Base-by-base conservation (phyloP, 2,888 invertebrate species). In the Geotrupes spiniger region DNA sequence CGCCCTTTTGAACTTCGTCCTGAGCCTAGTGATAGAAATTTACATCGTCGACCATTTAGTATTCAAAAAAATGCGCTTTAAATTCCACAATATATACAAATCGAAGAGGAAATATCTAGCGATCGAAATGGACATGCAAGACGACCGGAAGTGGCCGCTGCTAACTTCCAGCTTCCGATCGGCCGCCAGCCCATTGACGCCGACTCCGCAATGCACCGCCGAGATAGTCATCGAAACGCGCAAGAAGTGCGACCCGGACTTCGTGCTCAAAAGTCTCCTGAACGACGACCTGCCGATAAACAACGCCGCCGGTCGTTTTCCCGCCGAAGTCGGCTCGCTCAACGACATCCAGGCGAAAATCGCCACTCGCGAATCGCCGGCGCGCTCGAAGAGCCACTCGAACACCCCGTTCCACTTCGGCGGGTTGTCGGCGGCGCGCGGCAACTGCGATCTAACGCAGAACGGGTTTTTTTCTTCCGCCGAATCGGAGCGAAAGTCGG, bases 81-180 rank as follows among this genome's bases (percentile, higher is more conserved):
- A 74, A 27, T 79, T 78, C 62, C 78, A 77, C 57, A 75, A 79
- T 60, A 68, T 78, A 2, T 72, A 77, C 28, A 82, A 78, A 53
- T 81, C 82, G 0, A 80, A 78, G 48, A 78, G 80, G 36, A 81
- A 81, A 60, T 88, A 84, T 65, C 70, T 82, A 50, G 78, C 79
- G n/a, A 73, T 87, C 9, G 82, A 84, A 46, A 72, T 78, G 16
- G 79, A 82, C 43, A 65, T 85, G 54, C 71, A 75, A 10, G 68
- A 69, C 9, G 78, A 80, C 56, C 69, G 75, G 0, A 82, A 82
- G 60, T 87, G 86, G 86, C 85, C 91, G 28, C 79, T 81, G 4
- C 61, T 79, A 21, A 74, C 75, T 0, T 70, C 68, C 2, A 74
- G 76, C 48, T 71, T 71, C 29, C 71, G 66, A 50, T 71, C 73